These are phyloP conservation scores for Micronisus gabar DNA, from an alignment of 2,113 vertebrate genomes.

Conservation along the genomic window DNA sequence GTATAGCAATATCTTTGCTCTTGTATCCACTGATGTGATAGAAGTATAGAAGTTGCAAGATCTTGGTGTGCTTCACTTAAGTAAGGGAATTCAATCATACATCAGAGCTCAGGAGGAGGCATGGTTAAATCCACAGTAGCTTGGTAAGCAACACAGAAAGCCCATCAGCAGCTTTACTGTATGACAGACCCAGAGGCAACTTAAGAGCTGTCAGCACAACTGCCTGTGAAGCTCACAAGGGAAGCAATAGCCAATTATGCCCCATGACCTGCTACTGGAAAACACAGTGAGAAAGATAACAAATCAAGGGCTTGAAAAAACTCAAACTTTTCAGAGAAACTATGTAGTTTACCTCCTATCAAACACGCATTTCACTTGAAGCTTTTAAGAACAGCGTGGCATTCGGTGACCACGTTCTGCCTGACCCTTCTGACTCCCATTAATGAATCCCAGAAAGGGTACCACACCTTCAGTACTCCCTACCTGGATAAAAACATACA, in stretches of 20 bases:
- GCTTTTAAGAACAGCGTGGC: background rate
- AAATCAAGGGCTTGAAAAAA: conserved; percentile 27
- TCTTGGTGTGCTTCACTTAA: background rate
- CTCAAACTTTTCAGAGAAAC: background rate
- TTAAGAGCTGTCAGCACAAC: conserved; percentile 27
- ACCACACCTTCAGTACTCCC: background rate
- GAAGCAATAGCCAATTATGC: conserved; percentile 35
- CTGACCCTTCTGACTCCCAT: background rate
- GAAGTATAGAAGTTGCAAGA: background rate
- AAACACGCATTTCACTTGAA: background rate
- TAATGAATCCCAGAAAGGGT: background rate
- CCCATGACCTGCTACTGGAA: background rate
- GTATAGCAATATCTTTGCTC: background rate
- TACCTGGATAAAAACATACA: background rate
- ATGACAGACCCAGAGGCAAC: conserved; percentile 57
- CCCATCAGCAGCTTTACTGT: conserved; percentile 27
- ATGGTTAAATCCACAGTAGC: background rate
- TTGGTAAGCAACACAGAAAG: conserved; percentile 25
- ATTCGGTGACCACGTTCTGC: background rate
- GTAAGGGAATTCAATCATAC: conserved; percentile 7
- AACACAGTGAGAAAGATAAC: conserved; percentile 12
- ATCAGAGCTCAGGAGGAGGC: background rate
- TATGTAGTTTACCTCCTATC: background rate
- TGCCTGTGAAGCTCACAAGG: conserved; percentile 26
- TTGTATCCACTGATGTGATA: background rate